These are phyloP conservation scores for Aldrovandia affinis DNA, from an alignment of 2,797 vertebrate species.

Conservation along the genomic window DNA sequence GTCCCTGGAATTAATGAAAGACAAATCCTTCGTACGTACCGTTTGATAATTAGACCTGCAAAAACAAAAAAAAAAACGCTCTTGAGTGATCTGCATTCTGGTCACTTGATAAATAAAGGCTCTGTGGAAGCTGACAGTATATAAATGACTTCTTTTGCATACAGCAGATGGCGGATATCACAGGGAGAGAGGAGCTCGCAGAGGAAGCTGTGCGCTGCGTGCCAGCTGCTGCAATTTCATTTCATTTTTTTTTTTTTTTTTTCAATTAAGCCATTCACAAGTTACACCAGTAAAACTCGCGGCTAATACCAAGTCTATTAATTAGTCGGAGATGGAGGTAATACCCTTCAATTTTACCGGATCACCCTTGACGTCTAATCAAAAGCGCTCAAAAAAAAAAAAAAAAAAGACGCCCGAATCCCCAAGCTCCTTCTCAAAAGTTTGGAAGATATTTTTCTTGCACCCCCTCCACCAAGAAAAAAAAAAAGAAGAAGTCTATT, in stretches of 20 bases:
- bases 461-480: too few species aligned
- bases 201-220: constrained; percentile 73
- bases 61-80: constrained; percentile 49
- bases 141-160: constrained; percentile 90
- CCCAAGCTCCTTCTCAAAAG: constrained; percentile 19
- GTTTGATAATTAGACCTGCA: constrained; percentile 75
- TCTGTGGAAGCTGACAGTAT: constrained; percentile 79
- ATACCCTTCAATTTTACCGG: constrained; percentile 57
- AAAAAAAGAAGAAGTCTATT: constrained; percentile 28
- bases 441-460: not conserved
- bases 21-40: constrained; percentile 62
- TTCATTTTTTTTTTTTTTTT: too few species aligned
- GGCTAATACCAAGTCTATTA: constrained; percentile 67
- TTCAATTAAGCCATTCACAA: constrained; percentile 74
- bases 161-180: constrained; percentile 91
- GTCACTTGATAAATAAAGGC: constrained; percentile 84
- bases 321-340: constrained; percentile 59
- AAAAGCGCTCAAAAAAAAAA: constrained; percentile 30
- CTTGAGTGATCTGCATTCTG: constrained; percentile 81
- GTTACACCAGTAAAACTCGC: constrained; percentile 39
- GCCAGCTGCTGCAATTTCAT: constrained; percentile 88
- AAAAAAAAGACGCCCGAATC: constrained; percentile 31
- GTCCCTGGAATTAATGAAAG: constrained; percentile 63
- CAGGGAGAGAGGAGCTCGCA: constrained; percentile 75
- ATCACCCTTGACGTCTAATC: constrained; percentile 62